Conservation (phyloP, 2,888 invertebrate genomes). For the Macaria liturata region DNA sequence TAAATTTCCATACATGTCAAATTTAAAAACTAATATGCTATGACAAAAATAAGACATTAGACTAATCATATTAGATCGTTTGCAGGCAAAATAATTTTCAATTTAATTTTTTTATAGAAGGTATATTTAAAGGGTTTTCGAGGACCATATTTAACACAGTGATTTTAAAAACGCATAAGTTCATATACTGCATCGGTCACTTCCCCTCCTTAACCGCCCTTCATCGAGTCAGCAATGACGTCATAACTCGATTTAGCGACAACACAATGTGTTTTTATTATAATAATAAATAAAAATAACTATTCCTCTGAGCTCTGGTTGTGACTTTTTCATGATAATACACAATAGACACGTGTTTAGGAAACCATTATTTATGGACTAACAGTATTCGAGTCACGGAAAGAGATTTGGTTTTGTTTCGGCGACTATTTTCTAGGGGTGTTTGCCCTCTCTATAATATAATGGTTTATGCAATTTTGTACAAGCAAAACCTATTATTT, state of each 20-base stretch:
- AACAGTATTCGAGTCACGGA: conserved; percentile 17
- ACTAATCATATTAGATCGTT: not conserved
- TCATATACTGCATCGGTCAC: conserved; percentile 8
- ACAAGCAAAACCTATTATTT: no score
- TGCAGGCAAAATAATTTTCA: not conserved
- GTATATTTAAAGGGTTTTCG: not conserved
- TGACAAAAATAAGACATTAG: no score
- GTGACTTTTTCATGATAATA: conserved; percentile 32
- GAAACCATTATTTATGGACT: conserved; percentile 22
- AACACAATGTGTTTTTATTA: conserved; percentile 65
- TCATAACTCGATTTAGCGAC: conserved; percentile 69
- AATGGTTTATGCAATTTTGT: no score
- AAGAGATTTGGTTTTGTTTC: conserved; percentile 13
- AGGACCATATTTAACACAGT: not conserved
- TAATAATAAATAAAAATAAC: conserved; percentile 60
- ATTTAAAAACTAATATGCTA: not conserved
- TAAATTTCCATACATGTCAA: not conserved
- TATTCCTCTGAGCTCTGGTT: conserved; percentile 39
- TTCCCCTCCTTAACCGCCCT: conserved; percentile 45
- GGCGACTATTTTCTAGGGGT: conserved; percentile 6
- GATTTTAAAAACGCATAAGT: not conserved
- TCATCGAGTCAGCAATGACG: conserved; percentile 69
- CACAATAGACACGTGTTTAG: conserved; percentile 35
- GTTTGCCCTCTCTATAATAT: no score
- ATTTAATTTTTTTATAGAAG: not conserved